Evolutionary conservation across 2,888 invertebrate genomes (phyloP).

Genomic region (Pseudococcus longispinus): DNA sequence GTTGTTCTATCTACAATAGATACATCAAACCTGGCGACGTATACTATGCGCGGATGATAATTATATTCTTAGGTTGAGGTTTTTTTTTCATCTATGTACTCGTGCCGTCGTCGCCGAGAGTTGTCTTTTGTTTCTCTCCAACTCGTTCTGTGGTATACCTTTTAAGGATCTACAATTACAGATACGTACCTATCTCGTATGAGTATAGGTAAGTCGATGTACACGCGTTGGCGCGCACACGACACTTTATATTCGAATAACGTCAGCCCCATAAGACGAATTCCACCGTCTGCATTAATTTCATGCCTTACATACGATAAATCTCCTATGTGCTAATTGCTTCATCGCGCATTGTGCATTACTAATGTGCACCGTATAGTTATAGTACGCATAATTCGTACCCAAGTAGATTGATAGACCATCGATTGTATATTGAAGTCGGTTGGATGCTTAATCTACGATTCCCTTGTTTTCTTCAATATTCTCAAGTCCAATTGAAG

Average conservation of each 20-base stretch:
- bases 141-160: neutral
- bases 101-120: neutral
- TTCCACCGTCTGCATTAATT: neutral
- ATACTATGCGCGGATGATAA: neutral
- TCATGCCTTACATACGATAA: neutral
- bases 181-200: too few species aligned
- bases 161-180: constrained; percentile 30
- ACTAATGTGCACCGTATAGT: neutral
- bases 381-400: neutral
- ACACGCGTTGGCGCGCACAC: constrained; percentile 23
- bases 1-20: neutral
- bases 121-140: neutral
- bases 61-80: neutral
- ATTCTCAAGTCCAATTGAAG: too few species aligned
- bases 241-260: constrained; percentile 22
- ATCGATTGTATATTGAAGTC: neutral
- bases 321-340: constrained; percentile 16
- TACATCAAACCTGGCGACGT: constrained; percentile 33
- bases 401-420: neutral
- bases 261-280: neutral
- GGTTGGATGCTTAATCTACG: neutral
- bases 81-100: constrained; percentile 6
- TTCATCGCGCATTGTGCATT: neutral
- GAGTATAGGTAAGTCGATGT: neutral
- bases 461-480: neutral